These are phyloP conservation scores for Arothron firmamentum DNA, from an alignment of 2,113 vertebrate species.

Conservation along the genomic window DNA sequence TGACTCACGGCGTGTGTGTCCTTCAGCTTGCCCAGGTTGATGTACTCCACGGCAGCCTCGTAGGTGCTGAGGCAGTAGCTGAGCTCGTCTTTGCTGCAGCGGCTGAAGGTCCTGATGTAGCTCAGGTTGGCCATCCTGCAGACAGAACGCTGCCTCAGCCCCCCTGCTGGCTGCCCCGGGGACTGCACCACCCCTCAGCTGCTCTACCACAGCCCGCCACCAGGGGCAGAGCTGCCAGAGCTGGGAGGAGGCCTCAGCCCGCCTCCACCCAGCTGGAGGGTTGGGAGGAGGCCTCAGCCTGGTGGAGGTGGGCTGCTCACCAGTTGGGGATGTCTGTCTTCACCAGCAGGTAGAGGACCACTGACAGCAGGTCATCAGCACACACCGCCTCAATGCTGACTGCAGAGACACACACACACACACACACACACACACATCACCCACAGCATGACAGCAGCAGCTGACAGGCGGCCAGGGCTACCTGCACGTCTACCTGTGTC, in stretches of 20 bases:
- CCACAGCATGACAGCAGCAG: background rate
- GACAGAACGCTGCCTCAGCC: too few species aligned
- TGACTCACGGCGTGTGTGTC: constrained; percentile 37
- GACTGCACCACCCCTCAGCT: too few species aligned
- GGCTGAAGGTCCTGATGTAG: constrained; percentile 95
- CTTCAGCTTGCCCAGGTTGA: constrained; percentile 86
- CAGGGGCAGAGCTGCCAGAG: background rate
- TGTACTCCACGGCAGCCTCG: constrained; percentile 89
- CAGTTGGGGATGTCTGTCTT: constrained; percentile 98
- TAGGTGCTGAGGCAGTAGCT: constrained; percentile 93
- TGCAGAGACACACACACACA: constrained; percentile 41
- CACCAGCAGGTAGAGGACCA: constrained; percentile 90
- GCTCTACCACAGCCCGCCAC: too few species aligned
- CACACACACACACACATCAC: background rate
- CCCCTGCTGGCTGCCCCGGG: too few species aligned
- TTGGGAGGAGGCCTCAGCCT: too few species aligned
- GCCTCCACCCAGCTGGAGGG: too few species aligned
- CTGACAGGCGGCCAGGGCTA: background rate
- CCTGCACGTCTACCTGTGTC: too few species aligned
- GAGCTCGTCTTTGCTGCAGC: constrained; percentile 87
- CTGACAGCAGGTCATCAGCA: constrained; percentile 92
- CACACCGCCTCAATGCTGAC: constrained; percentile 88
- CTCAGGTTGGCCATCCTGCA: constrained; percentile 98
- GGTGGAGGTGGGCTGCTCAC: constrained; percentile 66
- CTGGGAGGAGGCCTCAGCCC: too few species aligned